phyloP scores from a whole-genome alignment of 2,113 vertebrate species.

The Syrmaticus mikado region DNA sequence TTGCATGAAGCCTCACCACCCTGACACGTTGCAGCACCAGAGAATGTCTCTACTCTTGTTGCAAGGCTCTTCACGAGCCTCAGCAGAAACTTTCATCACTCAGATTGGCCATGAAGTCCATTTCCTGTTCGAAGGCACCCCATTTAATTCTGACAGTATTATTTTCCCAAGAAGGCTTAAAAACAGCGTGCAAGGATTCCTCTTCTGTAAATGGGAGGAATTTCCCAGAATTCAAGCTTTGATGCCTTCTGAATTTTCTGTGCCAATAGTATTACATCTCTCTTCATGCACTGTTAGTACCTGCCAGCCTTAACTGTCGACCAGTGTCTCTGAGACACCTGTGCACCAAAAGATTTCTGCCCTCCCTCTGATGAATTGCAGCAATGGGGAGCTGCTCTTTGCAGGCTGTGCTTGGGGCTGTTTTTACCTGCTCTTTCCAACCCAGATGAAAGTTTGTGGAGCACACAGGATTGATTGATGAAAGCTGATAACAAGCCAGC shows the following conservation, averaged over 20 bases:
- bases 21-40: not conserved
- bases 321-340: not conserved
- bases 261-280: not conserved
- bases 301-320: not conserved
- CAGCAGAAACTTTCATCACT: not conserved
- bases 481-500: conserved; percentile 11
- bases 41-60: not conserved
- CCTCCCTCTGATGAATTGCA: not conserved
- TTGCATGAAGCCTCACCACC: not conserved
- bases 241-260: not conserved
- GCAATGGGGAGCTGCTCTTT: not conserved
- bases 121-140: not conserved
- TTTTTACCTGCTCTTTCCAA: not conserved
- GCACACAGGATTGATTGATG: conserved; percentile 23
- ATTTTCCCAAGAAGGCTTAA: not conserved
- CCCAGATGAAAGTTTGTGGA: not conserved
- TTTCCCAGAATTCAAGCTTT: not conserved
- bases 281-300: not conserved
- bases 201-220: not conserved
- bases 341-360: not conserved
- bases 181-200: not conserved
- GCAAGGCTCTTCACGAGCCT: not conserved
- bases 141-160: not conserved
- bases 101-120: not conserved
- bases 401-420: not conserved